These are phyloP conservation scores for Heliconius sara DNA, from an alignment of 2,888 invertebrate species.

Conservation along the genomic window DNA sequence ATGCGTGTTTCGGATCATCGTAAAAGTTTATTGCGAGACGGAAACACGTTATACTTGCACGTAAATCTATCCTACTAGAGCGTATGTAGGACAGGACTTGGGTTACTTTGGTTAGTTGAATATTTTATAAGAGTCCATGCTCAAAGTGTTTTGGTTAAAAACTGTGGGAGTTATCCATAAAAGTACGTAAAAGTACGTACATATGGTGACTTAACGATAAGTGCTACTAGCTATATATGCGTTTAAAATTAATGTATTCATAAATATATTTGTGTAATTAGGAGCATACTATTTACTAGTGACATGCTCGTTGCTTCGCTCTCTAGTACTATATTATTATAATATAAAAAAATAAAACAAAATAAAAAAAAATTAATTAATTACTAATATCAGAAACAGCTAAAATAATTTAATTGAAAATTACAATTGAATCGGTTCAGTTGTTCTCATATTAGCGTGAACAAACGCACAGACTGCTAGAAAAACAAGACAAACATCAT, in stretches of 20 bases:
- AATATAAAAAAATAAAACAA: too few relatives aligned
- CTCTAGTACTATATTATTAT: too few relatives aligned
- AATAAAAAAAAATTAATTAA: too few relatives aligned
- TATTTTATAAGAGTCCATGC: conserved; percentile 37
- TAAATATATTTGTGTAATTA: not conserved
- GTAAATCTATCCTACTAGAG: conserved; percentile 45
- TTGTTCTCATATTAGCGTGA: too few relatives aligned
- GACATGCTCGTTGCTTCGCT: too few relatives aligned
- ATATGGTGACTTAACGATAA: conserved; percentile 15
- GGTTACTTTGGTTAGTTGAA: conserved; percentile 31
- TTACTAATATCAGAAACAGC: too few relatives aligned
- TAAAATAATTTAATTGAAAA: too few relatives aligned
- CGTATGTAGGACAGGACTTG: conserved; percentile 34
- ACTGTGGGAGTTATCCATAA: not conserved
- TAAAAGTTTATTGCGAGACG: conserved; percentile 52
- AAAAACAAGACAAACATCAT: too few relatives aligned
- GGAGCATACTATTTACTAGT: too few relatives aligned
- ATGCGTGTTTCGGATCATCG: conserved; percentile 51
- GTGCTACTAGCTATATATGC: not conserved
- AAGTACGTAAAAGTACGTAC: conserved; percentile 5
- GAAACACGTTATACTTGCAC: conserved; percentile 52
- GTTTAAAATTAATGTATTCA: not conserved
- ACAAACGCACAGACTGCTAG: too few relatives aligned
- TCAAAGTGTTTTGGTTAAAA: conserved; percentile 17
- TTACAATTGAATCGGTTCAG: too few relatives aligned